phyloP scores from a whole-genome alignment of 2,113 vertebrate genomes.

The Stomatorhinus ivindoensis region DNA sequence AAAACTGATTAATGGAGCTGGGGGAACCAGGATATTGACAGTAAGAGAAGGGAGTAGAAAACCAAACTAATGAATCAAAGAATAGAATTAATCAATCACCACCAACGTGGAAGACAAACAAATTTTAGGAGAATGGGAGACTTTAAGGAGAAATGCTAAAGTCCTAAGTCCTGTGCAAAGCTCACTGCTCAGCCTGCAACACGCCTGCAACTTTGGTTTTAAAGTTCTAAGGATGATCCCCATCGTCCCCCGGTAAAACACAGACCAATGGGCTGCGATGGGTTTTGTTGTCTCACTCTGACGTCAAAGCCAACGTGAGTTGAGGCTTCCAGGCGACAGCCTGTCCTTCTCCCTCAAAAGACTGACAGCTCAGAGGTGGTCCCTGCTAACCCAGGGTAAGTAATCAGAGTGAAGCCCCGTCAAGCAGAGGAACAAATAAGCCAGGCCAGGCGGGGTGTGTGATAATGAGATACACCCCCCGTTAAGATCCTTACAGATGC shows the following conservation, averaged over 20 bases:
- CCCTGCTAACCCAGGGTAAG: not conserved
- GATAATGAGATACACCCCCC: conserved; percentile 3
- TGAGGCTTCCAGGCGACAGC: not conserved
- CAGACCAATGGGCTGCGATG: not conserved
- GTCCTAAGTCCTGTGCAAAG: not conserved
- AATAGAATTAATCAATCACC: not conserved
- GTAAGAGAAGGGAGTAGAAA: not conserved
- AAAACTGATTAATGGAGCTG: not conserved
- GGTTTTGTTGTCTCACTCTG: not conserved
- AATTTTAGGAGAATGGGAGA: not conserved
- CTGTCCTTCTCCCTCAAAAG: not conserved
- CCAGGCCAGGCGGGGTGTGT: not conserved
- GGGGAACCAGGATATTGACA: not conserved
- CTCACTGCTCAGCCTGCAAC: not conserved
- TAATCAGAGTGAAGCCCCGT: not conserved
- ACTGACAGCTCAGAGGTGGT: not conserved
- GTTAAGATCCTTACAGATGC: not conserved
- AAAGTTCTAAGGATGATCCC: not conserved
- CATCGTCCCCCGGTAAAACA: not conserved
- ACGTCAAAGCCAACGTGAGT: not conserved
- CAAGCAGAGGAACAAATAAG: not conserved
- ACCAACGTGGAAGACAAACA: not conserved
- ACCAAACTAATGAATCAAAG: not conserved
- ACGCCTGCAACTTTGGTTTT: not conserved
- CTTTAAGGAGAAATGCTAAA: not conserved